These are phyloP conservation scores for Cyphomyrmex costatus DNA, from an alignment of 1,140 invertebrate genomes.

Conservation along the genomic window DNA sequence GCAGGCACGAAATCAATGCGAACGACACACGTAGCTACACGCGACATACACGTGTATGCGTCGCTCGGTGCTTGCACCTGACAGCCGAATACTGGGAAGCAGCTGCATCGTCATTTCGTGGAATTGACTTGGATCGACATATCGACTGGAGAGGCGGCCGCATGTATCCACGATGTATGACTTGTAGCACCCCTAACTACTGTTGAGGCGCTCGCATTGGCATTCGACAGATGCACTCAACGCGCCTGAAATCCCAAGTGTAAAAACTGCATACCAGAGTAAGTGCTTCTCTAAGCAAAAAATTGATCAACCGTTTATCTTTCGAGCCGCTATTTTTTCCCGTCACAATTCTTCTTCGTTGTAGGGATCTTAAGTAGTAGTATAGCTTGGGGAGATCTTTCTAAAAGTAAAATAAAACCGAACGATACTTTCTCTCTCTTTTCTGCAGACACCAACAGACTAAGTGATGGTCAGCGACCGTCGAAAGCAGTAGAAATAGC, in stretches of 20 bases:
- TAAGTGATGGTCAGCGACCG: not conserved
- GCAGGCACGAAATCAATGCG: slow-evolving; percentile 63
- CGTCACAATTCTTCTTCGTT: not conserved
- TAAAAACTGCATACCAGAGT: not conserved
- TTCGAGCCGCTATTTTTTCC: not conserved
- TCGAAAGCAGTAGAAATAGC: slow-evolving; percentile 1
- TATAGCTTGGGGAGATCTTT: not conserved
- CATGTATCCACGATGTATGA: slow-evolving; percentile 32
- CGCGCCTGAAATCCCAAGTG: not conserved
- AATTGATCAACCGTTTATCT: not conserved
- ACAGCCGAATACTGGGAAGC: slow-evolving; percentile 51
- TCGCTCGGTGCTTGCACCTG: slow-evolving; percentile 43
- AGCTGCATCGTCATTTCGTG: slow-evolving; percentile 61
- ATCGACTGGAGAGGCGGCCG: slow-evolving; percentile 46
- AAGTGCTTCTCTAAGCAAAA: not conserved
- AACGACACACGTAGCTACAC: slow-evolving; percentile 54
- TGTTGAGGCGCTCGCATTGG: not conserved
- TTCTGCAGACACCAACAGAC: not conserved
- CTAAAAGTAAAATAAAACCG: slow-evolving; percentile 28
- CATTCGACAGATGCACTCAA: slow-evolving; percentile 24
- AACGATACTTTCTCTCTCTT: not conserved
- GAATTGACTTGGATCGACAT: slow-evolving; percentile 63
- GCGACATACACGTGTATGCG: slow-evolving; percentile 43
- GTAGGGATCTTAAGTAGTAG: not conserved
- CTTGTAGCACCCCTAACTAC: slow-evolving; percentile 10